Percentiles rank a stretch among this genome's conserved stretches.
Evolutionary conservation across 2,113 vertebrate species (phyloP).

Genomic region (rabbit (Oryctolagus cuniculus)): mOryCun1.1 NC_091442.1:5679501-5680000

Average conservation of each 20-base stretch:
- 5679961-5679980: background rate
- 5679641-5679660: background rate
- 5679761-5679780: background rate
- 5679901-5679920: background rate
- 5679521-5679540: background rate
- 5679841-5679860: background rate
- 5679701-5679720: background rate
- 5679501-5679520: accelerated
- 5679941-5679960: background rate
- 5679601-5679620: background rate
- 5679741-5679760: background rate
- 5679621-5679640: background rate
- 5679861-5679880: background rate
- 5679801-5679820: background rate
- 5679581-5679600: background rate
- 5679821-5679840: background rate
- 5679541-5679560: background rate
- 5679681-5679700: background rate
- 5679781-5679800: background rate
- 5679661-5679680: background rate
- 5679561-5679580: background rate
- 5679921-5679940: background rate
- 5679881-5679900: background rate
- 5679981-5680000: slow-evolving; percentile 1
- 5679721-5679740: background rate